Conservation (phyloP, 2,113 vertebrate genomes). For the Protobothrops flavoviridis region DNA sequence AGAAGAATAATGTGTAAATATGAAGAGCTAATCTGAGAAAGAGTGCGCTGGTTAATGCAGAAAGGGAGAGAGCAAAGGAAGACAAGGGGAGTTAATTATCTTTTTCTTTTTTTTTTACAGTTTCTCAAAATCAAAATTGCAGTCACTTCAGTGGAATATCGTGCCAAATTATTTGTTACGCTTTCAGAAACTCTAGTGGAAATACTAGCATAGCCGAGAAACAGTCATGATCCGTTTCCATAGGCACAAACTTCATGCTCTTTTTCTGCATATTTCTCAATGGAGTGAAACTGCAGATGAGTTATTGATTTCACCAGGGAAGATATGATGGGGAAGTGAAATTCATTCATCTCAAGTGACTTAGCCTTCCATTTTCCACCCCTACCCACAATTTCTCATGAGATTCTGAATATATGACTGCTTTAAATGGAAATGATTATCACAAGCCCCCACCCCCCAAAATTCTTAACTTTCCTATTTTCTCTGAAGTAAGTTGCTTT, state of each 20-base stretch:
- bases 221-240: neutral
- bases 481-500: conserved; percentile 20
- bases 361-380: neutral
- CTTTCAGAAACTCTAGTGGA: conserved; percentile 10
- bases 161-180: neutral
- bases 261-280: conserved; percentile 25
- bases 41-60: neutral
- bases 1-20: neutral
- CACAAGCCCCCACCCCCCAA: neutral
- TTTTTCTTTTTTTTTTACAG: neutral
- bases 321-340: neutral
- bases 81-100: neutral
- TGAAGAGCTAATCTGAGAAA: neutral
- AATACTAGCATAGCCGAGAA: neutral
- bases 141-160: neutral
- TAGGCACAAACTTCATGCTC: neutral
- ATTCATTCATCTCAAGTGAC: neutral
- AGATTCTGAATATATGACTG: neutral
- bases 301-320: conserved; percentile 7
- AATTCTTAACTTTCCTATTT: neutral
- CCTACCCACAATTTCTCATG: neutral
- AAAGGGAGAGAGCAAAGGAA: neutral
- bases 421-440: conserved; percentile 28
- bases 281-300: conserved; percentile 12
- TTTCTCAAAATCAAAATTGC: neutral